Conservation (phyloP, 1,140 invertebrate genomes). For the Meloidogyne floridensis region DNA sequence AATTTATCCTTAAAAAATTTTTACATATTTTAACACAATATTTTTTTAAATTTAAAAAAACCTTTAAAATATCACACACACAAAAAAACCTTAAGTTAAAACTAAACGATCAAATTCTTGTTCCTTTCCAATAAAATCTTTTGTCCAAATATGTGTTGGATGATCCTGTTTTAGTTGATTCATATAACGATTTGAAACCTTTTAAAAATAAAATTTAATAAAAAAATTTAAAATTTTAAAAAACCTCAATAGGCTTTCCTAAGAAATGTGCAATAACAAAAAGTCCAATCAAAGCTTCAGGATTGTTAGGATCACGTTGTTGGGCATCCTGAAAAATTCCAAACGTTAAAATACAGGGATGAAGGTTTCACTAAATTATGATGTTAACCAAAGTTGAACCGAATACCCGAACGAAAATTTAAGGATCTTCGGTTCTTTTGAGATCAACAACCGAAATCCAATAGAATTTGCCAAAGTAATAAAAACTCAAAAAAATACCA, state of each 20-base stretch:
- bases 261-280: conserved; percentile 41
- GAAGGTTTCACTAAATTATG: no score
- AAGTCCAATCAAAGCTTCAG: conserved; percentile 36
- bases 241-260: conserved; percentile 42
- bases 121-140: conserved; percentile 37
- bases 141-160: conserved; percentile 39
- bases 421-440: no score
- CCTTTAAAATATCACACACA: no score
- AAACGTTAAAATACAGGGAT: neutral
- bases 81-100: neutral
- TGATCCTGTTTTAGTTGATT: conserved; percentile 46
- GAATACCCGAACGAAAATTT: no score
- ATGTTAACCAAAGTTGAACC: no score
- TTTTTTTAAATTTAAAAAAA: neutral
- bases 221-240: neutral
- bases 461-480: no score
- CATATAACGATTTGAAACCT: conserved; percentile 46
- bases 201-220: conserved; percentile 2
- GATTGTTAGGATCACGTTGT: conserved; percentile 44
- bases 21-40: no score
- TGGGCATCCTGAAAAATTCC: conserved; percentile 34
- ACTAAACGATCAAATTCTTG: conserved; percentile 40
- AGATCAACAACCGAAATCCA: no score
- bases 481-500: neutral
- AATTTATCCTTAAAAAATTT: no score